Evolutionary conservation across 2,888 invertebrate genomes (phyloP).

Genomic region (Patella caerulea): DNA sequence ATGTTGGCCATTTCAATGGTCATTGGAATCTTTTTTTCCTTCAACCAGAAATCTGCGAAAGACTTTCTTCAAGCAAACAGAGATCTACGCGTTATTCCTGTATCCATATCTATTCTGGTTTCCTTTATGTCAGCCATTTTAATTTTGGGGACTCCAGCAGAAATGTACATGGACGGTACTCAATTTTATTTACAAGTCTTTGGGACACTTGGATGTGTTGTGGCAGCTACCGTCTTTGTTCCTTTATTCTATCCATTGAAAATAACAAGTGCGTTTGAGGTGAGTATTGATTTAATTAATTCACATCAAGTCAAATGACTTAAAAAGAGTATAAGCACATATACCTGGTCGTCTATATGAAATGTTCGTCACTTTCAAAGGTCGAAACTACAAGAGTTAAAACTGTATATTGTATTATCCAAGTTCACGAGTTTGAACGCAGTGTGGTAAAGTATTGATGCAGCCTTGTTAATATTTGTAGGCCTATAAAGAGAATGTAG

Average conservation of each 20-base stretch:
- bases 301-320: no score
- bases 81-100: slow-evolving; percentile 59
- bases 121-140: slow-evolving; percentile 68
- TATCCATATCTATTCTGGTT: slow-evolving; percentile 63
- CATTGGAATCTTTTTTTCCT: slow-evolving; percentile 60
- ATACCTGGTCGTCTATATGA: no score
- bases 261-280: slow-evolving; percentile 57
- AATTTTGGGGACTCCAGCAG: slow-evolving; percentile 63
- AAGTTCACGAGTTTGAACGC: no score
- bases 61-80: slow-evolving; percentile 63
- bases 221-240: slow-evolving; percentile 47
- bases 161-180: slow-evolving; percentile 63
- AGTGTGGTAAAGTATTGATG: no score
- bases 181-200: slow-evolving; percentile 49
- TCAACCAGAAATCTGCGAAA: slow-evolving; percentile 46
- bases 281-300: slow-evolving; percentile 23
- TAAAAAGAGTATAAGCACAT: no score
- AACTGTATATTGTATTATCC: no score
- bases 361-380: no score
- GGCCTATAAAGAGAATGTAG: no score
- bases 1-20: slow-evolving; percentile 54
- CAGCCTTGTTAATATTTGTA: no score
- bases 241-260: slow-evolving; percentile 55
- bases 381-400: no score
- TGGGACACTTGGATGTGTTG: slow-evolving; percentile 45